Conservation (phyloP, 2,797 vertebrate genomes). For the Gallinago nigripennis region DNA sequence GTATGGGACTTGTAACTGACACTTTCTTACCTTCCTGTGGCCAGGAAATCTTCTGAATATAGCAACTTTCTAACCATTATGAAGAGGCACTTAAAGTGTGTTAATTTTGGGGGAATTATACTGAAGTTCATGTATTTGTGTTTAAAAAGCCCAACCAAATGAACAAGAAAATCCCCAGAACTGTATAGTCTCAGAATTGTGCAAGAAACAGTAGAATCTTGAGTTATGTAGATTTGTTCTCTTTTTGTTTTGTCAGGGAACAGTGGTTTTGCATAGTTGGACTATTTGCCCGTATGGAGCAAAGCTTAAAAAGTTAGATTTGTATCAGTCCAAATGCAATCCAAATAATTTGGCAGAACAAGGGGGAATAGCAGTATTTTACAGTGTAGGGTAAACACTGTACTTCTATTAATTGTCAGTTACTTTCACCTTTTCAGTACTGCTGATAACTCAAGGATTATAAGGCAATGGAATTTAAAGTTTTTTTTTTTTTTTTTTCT, state of each 20-base stretch:
- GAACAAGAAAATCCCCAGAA: neutral
- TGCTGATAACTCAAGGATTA: neutral
- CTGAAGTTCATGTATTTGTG: neutral
- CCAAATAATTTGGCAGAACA: neutral
- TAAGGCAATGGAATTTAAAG: neutral
- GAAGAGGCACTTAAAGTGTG: accelerated
- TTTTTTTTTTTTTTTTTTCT: neutral
- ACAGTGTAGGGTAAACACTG: accelerated
- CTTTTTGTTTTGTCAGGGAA: neutral
- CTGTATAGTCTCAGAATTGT: neutral
- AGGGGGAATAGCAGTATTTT: neutral
- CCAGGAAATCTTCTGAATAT: neutral
- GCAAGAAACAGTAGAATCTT: neutral
- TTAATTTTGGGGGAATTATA: neutral
- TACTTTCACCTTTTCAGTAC: neutral
- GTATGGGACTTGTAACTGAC: neutral
- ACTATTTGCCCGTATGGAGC: neutral
- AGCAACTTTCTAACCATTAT: neutral
- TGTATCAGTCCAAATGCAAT: neutral
- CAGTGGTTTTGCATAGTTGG: neutral
- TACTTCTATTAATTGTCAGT: neutral
- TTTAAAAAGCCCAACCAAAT: neutral
- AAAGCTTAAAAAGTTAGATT: neutral
- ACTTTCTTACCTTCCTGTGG: neutral
- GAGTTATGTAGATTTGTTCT: neutral